Conservation (phyloP, 2,113 vertebrate genomes). For the Phalacrocorax aristotelis region DNA sequence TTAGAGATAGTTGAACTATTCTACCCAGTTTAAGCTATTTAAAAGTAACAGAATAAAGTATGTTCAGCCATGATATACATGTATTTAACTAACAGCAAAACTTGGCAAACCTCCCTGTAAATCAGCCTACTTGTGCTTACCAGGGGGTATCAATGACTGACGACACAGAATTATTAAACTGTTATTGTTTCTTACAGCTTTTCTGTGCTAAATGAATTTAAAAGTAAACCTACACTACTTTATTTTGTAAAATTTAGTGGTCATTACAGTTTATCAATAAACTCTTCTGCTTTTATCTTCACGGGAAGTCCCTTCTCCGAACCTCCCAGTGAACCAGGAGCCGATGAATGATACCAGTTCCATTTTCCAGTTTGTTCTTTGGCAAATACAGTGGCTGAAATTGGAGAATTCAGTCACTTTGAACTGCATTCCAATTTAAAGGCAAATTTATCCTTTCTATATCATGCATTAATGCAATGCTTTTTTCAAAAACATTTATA, state of each 20-base stretch:
- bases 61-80: neutral
- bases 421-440: constrained; percentile 83
- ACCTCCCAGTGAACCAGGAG: constrained; percentile 55
- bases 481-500: constrained; percentile 68
- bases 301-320: neutral
- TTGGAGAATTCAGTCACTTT: constrained; percentile 77
- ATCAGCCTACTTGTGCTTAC: neutral
- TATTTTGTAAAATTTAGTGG: neutral
- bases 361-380: constrained; percentile 78
- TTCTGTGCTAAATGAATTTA: neutral
- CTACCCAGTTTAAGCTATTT: neutral
- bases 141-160: neutral
- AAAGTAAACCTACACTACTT: neutral
- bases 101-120: neutral
- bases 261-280: neutral
- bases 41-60: neutral
- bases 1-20: neutral
- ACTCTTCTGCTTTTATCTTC: constrained; percentile 4
- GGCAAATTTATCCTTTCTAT: constrained; percentile 74
- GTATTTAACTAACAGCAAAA: neutral
- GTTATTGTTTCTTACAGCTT: neutral
- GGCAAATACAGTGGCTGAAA: constrained; percentile 80
- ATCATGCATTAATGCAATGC: constrained; percentile 84
- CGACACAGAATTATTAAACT: neutral
- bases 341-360: constrained; percentile 81